Base-by-base conservation (phyloP, 1,140 invertebrate genomes). In the Eupristina koningsbergeri region DNA sequence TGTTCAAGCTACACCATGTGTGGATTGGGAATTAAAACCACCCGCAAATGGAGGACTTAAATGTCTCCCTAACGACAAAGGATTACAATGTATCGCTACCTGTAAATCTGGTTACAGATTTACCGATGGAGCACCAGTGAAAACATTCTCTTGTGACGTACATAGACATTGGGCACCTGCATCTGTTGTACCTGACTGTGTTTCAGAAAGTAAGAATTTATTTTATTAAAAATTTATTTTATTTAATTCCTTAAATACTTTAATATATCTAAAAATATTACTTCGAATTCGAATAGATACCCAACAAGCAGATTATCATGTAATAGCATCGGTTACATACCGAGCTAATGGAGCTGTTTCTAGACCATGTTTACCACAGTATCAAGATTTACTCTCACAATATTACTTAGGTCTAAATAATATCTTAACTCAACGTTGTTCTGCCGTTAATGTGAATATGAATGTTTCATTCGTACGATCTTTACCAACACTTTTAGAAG, bases 401-500 rank as follows among this genome's bases (percentile, higher is more conserved):
- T 96, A 97, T 88, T 98, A 98, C 86, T 91, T 92, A 26, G 95
- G 95, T 71, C 91, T 99, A 0, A 98, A 98, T 88, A 94, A 93
- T 82, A 94, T 98, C 85, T 92, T 99, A 11, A 98, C 97, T 7
- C 95, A 97, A 88, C 94, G 97, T 87, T 99, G 98, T 92, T 98
- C 97, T 0, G 97, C 97, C 39, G 96, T 99, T 3, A 98, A 98
- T 89, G 97, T 99, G 0, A 97, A 98, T 87, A 98, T 98, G 94
- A 98, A 98, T 89, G 97, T 98, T 3, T 96, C 96, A 0, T 98
- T 99, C 87, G 93, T 97, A 0, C 96, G 96, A 87, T 95, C 96
- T 3, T 94, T 95, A 87, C 96, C 97, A 63, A 93, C 92, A 79
- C 91, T 97, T 29, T 87, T 96, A 1, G 96, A 97, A 89, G 97